Conservation (phyloP, 2,888 invertebrate genomes). For the Erannis defoliaria region DNA sequence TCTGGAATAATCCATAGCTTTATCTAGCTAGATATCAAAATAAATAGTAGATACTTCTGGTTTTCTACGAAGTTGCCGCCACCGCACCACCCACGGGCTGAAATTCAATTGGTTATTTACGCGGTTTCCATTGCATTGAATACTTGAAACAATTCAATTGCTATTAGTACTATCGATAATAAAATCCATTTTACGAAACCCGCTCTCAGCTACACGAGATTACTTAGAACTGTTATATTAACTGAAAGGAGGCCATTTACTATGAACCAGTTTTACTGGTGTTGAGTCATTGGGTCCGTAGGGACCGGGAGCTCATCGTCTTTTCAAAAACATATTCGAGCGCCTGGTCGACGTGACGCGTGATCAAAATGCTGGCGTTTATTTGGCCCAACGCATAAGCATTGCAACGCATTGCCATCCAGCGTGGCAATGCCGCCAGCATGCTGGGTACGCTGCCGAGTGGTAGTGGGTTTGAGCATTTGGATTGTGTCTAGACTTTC, state of each 20-base stretch:
- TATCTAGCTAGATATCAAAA: background rate
- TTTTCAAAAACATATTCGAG: no score
- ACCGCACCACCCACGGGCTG: conserved; percentile 15
- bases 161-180: background rate
- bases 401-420: no score
- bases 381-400: no score
- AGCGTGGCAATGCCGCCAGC: no score
- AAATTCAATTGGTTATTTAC: conserved; percentile 19
- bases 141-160: conserved; percentile 17
- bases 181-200: background rate
- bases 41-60: conserved; percentile 1
- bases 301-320: no score
- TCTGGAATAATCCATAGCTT: background rate
- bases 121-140: conserved; percentile 4
- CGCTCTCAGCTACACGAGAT: background rate
- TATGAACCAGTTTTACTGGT: no score
- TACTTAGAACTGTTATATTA: background rate
- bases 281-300: no score
- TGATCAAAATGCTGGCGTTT: no score
- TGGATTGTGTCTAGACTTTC: no score
- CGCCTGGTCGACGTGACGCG: no score
- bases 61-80: conserved; percentile 8
- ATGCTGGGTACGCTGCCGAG: no score
- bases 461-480: no score
- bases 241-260: background rate